Percentiles rank a stretch among this genome's conserved stretches.
Evolutionary conservation across 2,797 vertebrate species (phyloP).

Genomic region (Sebastes hubbsi): DNA sequence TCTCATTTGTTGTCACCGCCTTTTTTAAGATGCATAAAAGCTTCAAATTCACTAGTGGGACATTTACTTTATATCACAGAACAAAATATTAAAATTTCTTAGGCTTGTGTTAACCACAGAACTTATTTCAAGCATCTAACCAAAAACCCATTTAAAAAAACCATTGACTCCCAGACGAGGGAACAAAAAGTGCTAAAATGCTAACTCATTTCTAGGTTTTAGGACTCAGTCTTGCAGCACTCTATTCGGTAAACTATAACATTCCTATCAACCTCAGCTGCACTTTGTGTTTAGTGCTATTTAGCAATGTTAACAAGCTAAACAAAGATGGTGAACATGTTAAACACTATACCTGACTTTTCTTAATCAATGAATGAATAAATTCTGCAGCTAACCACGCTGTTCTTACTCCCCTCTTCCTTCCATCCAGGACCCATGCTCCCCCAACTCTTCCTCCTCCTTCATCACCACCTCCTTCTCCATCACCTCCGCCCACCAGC

Average conservation of each 20-base stretch:
- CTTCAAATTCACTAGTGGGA: no score
- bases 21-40: no score
- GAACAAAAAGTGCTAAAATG: no score
- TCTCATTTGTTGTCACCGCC: no score
- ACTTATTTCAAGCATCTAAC: no score
- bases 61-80: no score
- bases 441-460: conserved; percentile 41
- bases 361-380: neutral
- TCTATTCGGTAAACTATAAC: neutral
- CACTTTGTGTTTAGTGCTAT: neutral
- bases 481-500: conserved; percentile 15
- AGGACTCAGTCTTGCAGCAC: no score
- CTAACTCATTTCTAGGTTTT: no score
- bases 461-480: conserved; percentile 16
- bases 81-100: no score
- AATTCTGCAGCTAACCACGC: neutral
- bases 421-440: conserved; percentile 57
- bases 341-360: neutral
- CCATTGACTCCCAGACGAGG: no score
- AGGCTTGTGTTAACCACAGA: no score
- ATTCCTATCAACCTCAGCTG: neutral
- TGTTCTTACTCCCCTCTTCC: conserved; percentile 1
- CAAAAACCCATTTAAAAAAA: no score
- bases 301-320: neutral
- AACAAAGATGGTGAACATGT: neutral